Evolutionary conservation across 2,113 vertebrate genomes (phyloP).

Genomic region (Bufo bufo): DNA sequence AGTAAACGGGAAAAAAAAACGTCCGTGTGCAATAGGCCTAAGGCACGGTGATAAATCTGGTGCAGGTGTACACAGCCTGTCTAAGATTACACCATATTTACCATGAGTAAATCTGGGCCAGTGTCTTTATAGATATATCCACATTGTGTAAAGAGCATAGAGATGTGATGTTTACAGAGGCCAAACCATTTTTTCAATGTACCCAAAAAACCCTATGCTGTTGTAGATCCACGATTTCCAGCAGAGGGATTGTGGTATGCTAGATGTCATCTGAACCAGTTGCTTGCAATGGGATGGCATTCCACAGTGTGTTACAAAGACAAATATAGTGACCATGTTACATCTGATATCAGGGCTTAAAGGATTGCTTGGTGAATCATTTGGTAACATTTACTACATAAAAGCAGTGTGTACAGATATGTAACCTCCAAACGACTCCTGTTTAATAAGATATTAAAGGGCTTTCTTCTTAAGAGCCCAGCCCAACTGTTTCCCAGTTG

Average conservation of each 20-base stretch:
- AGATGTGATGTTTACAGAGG: neutral
- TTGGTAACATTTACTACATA: conserved; percentile 16
- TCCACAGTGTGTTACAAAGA: conserved; percentile 38
- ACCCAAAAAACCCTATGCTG: neutral
- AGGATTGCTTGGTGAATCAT: conserved; percentile 3
- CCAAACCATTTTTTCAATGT: neutral
- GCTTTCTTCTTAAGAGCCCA: conserved; percentile 11
- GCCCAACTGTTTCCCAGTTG: conserved; percentile 45
- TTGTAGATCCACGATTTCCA: neutral
- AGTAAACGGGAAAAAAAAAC: too few relatives aligned
- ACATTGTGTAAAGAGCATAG: neutral
- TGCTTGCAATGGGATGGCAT: conserved; percentile 66
- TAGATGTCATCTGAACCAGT: neutral
- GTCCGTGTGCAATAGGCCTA: too few relatives aligned
- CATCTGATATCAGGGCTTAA: conserved; percentile 12
- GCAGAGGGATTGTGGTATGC: neutral
- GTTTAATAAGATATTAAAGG: conserved; percentile 39
- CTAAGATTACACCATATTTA: too few relatives aligned
- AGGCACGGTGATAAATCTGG: too few relatives aligned
- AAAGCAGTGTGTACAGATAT: conserved; percentile 5
- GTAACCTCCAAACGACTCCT: conserved; percentile 30
- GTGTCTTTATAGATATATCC: too few relatives aligned
- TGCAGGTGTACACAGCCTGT: too few relatives aligned
- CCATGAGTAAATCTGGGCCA: too few relatives aligned
- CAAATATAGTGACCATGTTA: conserved; percentile 22